phyloP scores from a whole-genome alignment of 1,140 invertebrate species.

The Pseudomyrmex flavicornis region DNA sequence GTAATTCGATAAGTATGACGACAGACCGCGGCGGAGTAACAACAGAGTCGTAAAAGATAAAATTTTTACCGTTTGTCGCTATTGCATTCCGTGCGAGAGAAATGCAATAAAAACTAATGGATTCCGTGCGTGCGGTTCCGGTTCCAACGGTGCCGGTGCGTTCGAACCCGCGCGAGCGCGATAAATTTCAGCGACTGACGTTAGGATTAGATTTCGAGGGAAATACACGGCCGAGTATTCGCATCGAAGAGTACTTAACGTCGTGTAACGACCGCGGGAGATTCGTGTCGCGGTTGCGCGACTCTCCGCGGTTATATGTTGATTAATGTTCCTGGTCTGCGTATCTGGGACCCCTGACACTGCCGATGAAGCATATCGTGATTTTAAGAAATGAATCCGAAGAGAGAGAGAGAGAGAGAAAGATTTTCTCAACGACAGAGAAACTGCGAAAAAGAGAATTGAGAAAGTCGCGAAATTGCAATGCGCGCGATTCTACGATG shows the following conservation, averaged over 20 bases:
- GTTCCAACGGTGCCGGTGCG: not conserved
- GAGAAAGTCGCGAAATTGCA: slow-evolving; percentile 5
- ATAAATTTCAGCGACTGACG: slow-evolving; percentile 63
- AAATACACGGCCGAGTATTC: slow-evolving; percentile 57
- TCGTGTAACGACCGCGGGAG: slow-evolving; percentile 65
- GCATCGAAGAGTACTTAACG: slow-evolving; percentile 60
- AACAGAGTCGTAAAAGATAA: slow-evolving; percentile 23
- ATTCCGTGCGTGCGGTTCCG: slow-evolving; percentile 40
- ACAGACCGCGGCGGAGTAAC: slow-evolving; percentile 21
- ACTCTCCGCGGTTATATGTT: slow-evolving; percentile 52
- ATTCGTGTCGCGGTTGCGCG: slow-evolving; percentile 50
- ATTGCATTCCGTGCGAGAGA: slow-evolving; percentile 7
- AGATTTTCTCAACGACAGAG: not conserved
- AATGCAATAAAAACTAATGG: slow-evolving; percentile 57
- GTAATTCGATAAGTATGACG: slow-evolving; percentile 43
- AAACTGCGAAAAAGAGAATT: not conserved
- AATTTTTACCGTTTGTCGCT: slow-evolving; percentile 16
- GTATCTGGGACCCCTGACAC: slow-evolving; percentile 47
- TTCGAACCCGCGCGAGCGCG: slow-evolving; percentile 23
- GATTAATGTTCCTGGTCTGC: slow-evolving; percentile 64
- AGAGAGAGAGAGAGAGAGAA: not conserved
- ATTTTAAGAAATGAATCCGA: slow-evolving; percentile 26
- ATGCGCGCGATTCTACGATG: not conserved
- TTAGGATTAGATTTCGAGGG: slow-evolving; percentile 65
- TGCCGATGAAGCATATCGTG: slow-evolving; percentile 36